Evolutionary conservation across 1,140 invertebrate species (phyloP).

Genomic region (Pemphigus obesinymphae): DNA sequence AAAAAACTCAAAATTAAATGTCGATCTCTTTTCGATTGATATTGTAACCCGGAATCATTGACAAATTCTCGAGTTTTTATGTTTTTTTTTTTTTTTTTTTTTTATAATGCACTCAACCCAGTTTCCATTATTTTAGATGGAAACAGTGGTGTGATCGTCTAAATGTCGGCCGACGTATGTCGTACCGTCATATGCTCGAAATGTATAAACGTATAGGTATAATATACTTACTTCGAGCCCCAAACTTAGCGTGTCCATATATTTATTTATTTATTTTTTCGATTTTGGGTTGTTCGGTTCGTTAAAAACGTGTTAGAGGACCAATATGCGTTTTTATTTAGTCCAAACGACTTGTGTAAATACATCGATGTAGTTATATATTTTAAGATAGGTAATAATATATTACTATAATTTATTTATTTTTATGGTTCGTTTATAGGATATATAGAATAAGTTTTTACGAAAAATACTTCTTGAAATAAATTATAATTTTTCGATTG

Average conservation of each 20-base stretch:
- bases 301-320: not conserved
- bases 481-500: not conserved
- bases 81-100: no score
- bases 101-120: not conserved
- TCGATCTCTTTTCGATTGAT: not conserved
- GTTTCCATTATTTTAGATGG: not conserved
- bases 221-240: not conserved
- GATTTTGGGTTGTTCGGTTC: not conserved
- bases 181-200: no score
- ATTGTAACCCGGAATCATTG: not conserved
- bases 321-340: not conserved
- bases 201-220: no score
- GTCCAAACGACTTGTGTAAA: not conserved
- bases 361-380: not conserved
- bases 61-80: slow-evolving; percentile 11
- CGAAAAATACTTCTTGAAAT: not conserved
- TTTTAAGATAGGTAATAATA: no score
- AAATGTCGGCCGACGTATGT: not conserved
- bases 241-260: not conserved
- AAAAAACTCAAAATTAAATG: no score
- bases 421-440: not conserved
- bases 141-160: not conserved
- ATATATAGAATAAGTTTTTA: not conserved
- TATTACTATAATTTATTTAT: not conserved
- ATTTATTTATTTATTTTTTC: not conserved